Evolutionary conservation across 2,888 invertebrate species (phyloP).

Genomic region (Clepsis dumicolana): DNA sequence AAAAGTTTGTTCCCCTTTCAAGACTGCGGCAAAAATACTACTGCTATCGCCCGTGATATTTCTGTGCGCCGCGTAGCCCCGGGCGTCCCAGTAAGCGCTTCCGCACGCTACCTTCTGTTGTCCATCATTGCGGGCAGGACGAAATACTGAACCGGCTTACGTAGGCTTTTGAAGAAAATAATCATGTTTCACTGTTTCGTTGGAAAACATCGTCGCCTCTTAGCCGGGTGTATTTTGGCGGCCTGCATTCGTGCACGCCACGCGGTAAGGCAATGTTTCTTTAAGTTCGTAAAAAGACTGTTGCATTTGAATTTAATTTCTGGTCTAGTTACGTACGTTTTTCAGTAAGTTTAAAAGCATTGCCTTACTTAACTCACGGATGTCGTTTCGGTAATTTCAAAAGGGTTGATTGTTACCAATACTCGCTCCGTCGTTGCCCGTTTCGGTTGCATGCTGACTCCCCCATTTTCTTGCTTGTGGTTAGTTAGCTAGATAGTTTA

Average conservation of each 20-base stretch:
- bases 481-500: slow-evolving; percentile 18
- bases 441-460: slow-evolving; percentile 66
- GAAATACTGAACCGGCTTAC: slow-evolving; percentile 34
- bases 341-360: slow-evolving; percentile 46
- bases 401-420: slow-evolving; percentile 85
- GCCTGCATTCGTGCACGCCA: slow-evolving; percentile 22
- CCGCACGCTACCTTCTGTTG: slow-evolving; percentile 76
- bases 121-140: slow-evolving; percentile 50
- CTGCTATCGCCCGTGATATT: slow-evolving; percentile 92
- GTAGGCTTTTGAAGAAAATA: not conserved
- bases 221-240: slow-evolving; percentile 40
- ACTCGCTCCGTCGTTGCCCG: slow-evolving; percentile 67
- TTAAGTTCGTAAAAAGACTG: too few relatives aligned
- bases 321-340: not conserved
- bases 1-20: slow-evolving; percentile 91
- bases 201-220: slow-evolving; percentile 19
- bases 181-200: not conserved
- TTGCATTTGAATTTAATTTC: too few relatives aligned
- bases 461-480: slow-evolving; percentile 47
- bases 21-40: slow-evolving; percentile 91
- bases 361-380: slow-evolving; percentile 65
- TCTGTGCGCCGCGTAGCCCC: slow-evolving; percentile 89
- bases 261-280: slow-evolving; percentile 33
- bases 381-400: slow-evolving; percentile 79
- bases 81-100: slow-evolving; percentile 75